phyloP scores from a whole-genome alignment of 1,140 invertebrate genomes.

The Rhagoletis pomonella region DNA sequence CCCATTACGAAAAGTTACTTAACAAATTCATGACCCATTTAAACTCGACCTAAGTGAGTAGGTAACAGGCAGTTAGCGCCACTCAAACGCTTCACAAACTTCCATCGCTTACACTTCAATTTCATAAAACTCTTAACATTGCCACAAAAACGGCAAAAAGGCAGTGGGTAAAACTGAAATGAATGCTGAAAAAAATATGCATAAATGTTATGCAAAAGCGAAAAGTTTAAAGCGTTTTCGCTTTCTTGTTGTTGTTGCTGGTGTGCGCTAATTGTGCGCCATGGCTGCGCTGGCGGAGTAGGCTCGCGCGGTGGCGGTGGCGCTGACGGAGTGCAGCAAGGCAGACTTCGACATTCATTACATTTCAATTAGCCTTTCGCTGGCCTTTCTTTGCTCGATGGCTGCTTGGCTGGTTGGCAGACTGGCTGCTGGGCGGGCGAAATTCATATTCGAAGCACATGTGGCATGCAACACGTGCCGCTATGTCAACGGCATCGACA shows the following conservation, averaged over 20 bases:
- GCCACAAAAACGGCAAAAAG: constrained; percentile 13
- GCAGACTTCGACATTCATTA: constrained; percentile 48
- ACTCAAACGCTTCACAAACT: constrained; percentile 39
- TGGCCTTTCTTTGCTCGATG: constrained; percentile 25
- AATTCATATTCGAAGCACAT: constrained; percentile 34
- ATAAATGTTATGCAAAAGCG: constrained; percentile 43
- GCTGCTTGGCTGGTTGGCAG: background rate
- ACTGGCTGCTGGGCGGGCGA: background rate
- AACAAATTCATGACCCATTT: constrained; percentile 51
- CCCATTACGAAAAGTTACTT: constrained; percentile 49
- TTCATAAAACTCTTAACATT: constrained; percentile 49
- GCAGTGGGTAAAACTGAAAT: background rate
- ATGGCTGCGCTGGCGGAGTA: background rate
- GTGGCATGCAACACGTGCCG: constrained; percentile 48
- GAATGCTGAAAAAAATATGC: background rate
- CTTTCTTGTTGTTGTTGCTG: background rate
- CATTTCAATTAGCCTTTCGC: constrained; percentile 46
- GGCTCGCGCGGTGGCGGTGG: background rate
- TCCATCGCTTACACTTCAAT: constrained; percentile 20
- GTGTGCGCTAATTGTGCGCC: constrained; percentile 44
- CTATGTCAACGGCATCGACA: background rate
- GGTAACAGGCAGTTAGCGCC: constrained; percentile 51
- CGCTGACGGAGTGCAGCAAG: background rate
- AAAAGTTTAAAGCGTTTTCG: constrained; percentile 45
- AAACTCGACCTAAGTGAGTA: constrained; percentile 49